Percentiles rank a stretch among this genome's conserved stretches.
These are phyloP conservation scores for Perithous albicinctus DNA, from an alignment of 2,888 invertebrate species.

Conservation along the genomic window DNA sequence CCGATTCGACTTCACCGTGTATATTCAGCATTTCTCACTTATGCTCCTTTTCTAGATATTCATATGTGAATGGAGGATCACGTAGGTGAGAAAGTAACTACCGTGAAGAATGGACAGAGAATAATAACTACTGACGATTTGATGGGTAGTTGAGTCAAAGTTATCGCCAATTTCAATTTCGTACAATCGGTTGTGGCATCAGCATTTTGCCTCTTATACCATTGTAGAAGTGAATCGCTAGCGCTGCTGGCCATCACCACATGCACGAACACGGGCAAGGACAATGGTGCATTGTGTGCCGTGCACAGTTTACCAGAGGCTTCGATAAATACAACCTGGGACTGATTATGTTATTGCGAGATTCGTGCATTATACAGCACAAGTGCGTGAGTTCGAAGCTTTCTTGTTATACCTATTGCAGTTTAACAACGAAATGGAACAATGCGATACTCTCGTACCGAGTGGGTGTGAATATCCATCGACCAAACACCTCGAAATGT, in stretches of 20 bases:
- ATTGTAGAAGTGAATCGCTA: constrained; percentile 8
- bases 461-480: background rate
- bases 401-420: constrained; percentile 36
- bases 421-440: constrained; percentile 46
- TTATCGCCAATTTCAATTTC: constrained; percentile 57
- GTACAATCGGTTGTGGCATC: constrained; percentile 45
- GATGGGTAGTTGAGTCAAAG: constrained; percentile 33
- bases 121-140: constrained; percentile 21
- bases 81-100: background rate
- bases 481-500: background rate
- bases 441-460: constrained; percentile 14
- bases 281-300: constrained; percentile 64
- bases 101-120: background rate
- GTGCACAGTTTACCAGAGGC: constrained; percentile 51
- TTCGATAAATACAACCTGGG: constrained; percentile 60
- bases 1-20: constrained; percentile 35
- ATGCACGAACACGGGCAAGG: constrained; percentile 54
- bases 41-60: constrained; percentile 31
- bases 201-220: constrained; percentile 48
- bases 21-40: constrained; percentile 11
- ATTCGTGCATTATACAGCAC: constrained; percentile 1
- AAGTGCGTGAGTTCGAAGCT: constrained; percentile 21
- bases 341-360: constrained; percentile 66
- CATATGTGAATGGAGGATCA: constrained; percentile 2
- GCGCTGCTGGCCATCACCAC: background rate